Evolutionary conservation across 2,888 invertebrate species (phyloP).

Genomic region (Drosophila borborema): DNA sequence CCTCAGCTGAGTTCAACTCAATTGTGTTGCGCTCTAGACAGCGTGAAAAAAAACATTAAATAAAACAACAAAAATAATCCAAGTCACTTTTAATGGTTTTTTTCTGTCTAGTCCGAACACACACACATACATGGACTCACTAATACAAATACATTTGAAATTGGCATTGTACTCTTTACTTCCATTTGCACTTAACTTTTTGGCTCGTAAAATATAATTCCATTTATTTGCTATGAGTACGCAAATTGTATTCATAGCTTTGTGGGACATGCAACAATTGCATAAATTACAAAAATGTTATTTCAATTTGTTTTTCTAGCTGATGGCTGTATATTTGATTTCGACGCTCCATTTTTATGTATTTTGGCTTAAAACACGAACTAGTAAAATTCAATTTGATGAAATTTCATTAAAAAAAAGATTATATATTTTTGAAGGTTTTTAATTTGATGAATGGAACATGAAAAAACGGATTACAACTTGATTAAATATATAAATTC

Average conservation of each 20-base stretch:
- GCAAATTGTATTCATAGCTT: neutral
- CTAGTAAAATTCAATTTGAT: neutral
- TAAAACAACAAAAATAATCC: constrained; percentile 24
- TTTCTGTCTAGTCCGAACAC: constrained; percentile 57
- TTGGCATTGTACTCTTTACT: constrained; percentile 6
- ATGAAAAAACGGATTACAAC: neutral
- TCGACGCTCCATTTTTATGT: neutral
- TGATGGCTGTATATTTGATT: neutral
- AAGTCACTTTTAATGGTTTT: constrained; percentile 63
- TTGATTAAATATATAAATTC: neutral
- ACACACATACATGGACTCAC: neutral
- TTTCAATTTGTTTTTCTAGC: neutral
- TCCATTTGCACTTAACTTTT: constrained; percentile 5
- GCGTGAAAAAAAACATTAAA: constrained; percentile 23
- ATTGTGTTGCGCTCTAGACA: constrained; percentile 30
- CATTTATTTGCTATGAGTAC: constrained; percentile 1
- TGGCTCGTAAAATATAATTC: constrained; percentile 3
- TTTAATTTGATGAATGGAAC: neutral
- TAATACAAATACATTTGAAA: neutral
- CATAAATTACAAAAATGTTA: neutral
- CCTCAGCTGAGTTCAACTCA: constrained; percentile 17
- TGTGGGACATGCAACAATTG: neutral
- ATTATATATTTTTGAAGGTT: neutral
- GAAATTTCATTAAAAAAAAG: too few species aligned
- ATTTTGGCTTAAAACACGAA: neutral